A percentile compares a stretch with the other conserved stretches of the same genome.
Conservation (phyloP, 2,113 vertebrate genomes). For the Argyrosomus japonicus region DNA sequence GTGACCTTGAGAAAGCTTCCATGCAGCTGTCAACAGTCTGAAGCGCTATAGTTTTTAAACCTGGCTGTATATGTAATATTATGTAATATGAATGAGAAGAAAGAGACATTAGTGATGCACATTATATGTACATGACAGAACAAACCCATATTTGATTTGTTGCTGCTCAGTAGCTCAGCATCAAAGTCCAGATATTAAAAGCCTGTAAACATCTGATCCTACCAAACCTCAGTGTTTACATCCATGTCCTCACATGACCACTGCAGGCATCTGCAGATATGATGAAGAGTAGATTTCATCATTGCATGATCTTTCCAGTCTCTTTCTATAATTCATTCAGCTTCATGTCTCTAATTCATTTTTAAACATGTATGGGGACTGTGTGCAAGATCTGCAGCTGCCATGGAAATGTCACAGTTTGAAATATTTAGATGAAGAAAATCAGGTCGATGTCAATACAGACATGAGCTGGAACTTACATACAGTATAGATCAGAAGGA, state of each 20-base stretch:
- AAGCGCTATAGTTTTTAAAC: too few species aligned
- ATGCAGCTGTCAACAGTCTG: too few species aligned
- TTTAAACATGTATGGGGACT: slow-evolving; percentile 22
- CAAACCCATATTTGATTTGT: background rate
- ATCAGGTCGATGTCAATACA: background rate
- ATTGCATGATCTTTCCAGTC: background rate
- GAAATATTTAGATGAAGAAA: slow-evolving; percentile 11
- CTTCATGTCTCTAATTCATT: slow-evolving; percentile 20
- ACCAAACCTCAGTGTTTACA: background rate
- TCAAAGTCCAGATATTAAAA: background rate
- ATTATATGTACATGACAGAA: background rate
- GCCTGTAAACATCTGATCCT: background rate
- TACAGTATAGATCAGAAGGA: background rate
- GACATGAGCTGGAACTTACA: background rate
- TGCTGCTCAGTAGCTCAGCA: background rate
- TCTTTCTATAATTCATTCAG: slow-evolving; percentile 13
- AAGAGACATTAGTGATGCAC: too few species aligned
- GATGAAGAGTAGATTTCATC: slow-evolving; percentile 18
- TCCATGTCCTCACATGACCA: background rate
- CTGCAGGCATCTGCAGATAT: background rate
- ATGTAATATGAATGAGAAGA: background rate
- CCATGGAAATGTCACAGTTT: slow-evolving; percentile 5
- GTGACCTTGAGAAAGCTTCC: too few species aligned
- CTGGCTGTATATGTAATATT: too few species aligned
- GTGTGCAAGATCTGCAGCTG: background rate